Conservation (phyloP, 2,888 invertebrate species). For the Leucoma salicis region DNA sequence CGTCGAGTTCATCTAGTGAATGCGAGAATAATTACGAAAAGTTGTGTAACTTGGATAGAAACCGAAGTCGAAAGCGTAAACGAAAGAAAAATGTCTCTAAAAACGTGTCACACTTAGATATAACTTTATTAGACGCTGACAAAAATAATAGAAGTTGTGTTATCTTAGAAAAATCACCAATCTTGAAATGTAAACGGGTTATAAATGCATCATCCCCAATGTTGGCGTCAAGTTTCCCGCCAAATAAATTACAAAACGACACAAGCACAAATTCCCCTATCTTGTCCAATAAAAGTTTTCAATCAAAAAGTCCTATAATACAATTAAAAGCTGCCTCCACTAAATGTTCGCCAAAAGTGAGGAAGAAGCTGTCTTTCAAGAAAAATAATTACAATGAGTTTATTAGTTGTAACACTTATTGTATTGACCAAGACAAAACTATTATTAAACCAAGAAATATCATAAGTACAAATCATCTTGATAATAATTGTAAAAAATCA, state of each 20-base stretch:
- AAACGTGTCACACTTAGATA: constrained; percentile 56
- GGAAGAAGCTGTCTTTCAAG: constrained; percentile 48
- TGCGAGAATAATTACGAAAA: constrained; percentile 45
- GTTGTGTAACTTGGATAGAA: constrained; percentile 25
- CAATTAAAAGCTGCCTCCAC: constrained; percentile 39
- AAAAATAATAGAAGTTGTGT: constrained; percentile 23
- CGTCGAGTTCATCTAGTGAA: constrained; percentile 65
- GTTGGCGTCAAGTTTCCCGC: constrained; percentile 25
- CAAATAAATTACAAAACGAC: constrained; percentile 8
- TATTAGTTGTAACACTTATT: background rate
- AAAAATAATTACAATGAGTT: constrained; percentile 2
- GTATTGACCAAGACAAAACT: background rate
- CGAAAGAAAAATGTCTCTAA: constrained; percentile 48
- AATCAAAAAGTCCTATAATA: constrained; percentile 55
- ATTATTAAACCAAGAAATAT: background rate
- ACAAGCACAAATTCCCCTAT: constrained; percentile 42
- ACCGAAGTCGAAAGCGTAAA: constrained; percentile 51
- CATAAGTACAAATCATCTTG: background rate
- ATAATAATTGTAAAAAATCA: constrained; percentile 7
- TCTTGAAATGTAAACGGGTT: constrained; percentile 26
- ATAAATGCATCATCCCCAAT: constrained; percentile 37
- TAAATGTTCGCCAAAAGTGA: constrained; percentile 38
- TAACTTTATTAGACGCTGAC: constrained; percentile 45
- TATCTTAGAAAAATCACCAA: constrained; percentile 38
- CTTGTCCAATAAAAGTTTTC: constrained; percentile 21